Evolutionary conservation across 2,113 vertebrate species (phyloP).

Genomic region (Origma solitaria): DNA sequence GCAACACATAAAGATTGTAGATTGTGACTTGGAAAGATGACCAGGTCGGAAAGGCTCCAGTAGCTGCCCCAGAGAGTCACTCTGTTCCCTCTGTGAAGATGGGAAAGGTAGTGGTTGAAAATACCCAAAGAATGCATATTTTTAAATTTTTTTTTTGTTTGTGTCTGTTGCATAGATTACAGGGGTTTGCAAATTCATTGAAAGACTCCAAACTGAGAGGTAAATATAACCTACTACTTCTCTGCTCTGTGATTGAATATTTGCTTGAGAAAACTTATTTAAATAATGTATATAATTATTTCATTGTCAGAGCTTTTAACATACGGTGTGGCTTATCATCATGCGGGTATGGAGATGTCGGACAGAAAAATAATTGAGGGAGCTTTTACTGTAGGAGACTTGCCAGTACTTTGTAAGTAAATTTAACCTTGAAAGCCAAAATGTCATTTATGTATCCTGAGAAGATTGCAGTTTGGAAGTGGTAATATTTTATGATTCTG

Average conservation of each 20-base stretch:
- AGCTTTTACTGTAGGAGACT: slow-evolving; percentile 84
- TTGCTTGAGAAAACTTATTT: background rate
- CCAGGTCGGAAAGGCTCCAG: background rate
- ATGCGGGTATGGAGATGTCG: slow-evolving; percentile 89
- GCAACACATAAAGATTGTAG: background rate
- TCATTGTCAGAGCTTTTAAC: slow-evolving; percentile 79
- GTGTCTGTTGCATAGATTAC: slow-evolving; percentile 74
- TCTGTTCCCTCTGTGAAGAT: background rate
- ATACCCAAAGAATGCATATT: background rate
- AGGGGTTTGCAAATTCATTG: slow-evolving; percentile 80
- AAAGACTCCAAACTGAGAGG: slow-evolving; percentile 91
- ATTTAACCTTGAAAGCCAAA: background rate
- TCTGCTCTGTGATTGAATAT: background rate
- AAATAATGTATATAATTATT: background rate
- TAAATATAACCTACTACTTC: slow-evolving; percentile 54
- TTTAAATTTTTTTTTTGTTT: background rate
- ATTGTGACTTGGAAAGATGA: background rate
- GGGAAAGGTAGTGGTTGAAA: background rate
- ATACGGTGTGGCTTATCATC: slow-evolving; percentile 90
- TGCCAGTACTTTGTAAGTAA: slow-evolving; percentile 94
- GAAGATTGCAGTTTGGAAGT: background rate
- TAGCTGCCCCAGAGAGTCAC: background rate
- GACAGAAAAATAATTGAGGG: slow-evolving; percentile 91
- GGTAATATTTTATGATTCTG: background rate
- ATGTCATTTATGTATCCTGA: background rate